Evolutionary conservation across 2,888 invertebrate species (phyloP), one percentile per base, ranked within the genome.

Genomic region (Heliothis peltigera): DNA sequence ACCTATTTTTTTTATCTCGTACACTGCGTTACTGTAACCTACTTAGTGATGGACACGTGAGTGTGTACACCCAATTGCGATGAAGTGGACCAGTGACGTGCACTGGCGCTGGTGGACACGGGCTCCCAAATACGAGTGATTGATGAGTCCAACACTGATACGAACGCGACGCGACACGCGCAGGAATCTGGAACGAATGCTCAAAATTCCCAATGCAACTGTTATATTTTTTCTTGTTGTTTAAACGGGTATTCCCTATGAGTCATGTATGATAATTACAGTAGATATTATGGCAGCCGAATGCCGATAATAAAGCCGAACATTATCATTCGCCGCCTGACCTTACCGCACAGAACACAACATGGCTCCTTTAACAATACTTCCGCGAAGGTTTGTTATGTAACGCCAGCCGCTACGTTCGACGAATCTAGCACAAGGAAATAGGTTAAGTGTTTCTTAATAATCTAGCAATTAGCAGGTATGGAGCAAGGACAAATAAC

Each of bases 1-100:
- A 94, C 95, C 95, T 87, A 95, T 95, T 93, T 95, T 93, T 93
- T 95, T 94, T 95, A 94, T 94, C 93, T 93, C 87, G 70, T 84
- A 84, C 88, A 84, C 88, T 88, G 86, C 88, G 90, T 89, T 87
- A 90, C 89, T 92, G 85, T 93, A 94, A 94, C 95, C 94, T 88
- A 95, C 89, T 89, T 94, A 87, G 84, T 79, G 84, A 64, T 82
- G 80, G 56, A 80, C 90, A 90, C 89, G 89, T 91, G 90, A 87
- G 87, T 84, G 80, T 84, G 74, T 81, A 84, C 86, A 84, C 87
- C 89, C 88, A 80, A 82, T 82, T 80, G 78, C 88, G 88, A 85
- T 80, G 74, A 87, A 88, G 86, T 90, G 86, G 87, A 84, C 83
- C 85, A 79, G 7, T 25, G 71, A 83, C 82, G 84, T 84, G 81